Percentiles rank a stretch among this genome's conserved stretches.
Evolutionary conservation across 2,113 vertebrate genomes (phyloP).

Genomic region (Nibea coibor): DNA sequence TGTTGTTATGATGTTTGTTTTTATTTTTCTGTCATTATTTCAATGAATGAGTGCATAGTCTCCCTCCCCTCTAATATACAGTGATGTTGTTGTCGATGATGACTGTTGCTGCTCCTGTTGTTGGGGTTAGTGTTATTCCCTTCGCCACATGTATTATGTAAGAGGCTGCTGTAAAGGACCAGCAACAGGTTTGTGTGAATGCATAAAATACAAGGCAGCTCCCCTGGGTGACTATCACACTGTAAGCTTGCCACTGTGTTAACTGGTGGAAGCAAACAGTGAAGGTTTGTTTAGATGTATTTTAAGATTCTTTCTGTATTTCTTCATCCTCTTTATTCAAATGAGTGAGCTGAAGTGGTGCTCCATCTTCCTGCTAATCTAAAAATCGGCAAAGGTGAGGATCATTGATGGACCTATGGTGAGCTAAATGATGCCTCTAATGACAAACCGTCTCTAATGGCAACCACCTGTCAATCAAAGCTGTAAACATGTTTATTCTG

Average conservation of each 20-base stretch:
- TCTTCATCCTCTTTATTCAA: conserved; percentile 40
- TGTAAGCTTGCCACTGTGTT: conserved; percentile 25
- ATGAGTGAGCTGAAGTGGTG: not conserved
- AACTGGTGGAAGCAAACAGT: conserved; percentile 53
- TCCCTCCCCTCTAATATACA: not conserved
- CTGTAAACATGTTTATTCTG: no score
- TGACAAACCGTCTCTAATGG: no score
- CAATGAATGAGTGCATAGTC: conserved; percentile 16
- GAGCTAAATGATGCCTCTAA: no score
- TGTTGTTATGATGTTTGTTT: not conserved
- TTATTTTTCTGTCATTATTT: not conserved
- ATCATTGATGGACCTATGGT: no score
- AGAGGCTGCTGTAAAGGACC: conserved; percentile 33
- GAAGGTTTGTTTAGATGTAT: conserved; percentile 29
- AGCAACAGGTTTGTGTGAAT: conserved; percentile 62
- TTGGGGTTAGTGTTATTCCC: conserved; percentile 50
- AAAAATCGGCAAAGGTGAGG: no score
- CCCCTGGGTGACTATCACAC: conserved; percentile 43
- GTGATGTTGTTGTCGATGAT: conserved; percentile 25
- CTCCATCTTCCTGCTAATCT: no score
- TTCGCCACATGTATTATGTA: conserved; percentile 58
- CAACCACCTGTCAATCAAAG: no score
- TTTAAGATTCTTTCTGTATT: conserved; percentile 36
- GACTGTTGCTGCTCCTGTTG: conserved; percentile 1
- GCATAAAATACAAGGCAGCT: conserved; percentile 55